A percentile compares a stretch with the other conserved stretches of the same genome.
These are phyloP conservation scores for Zelleria hepariella DNA, from an alignment of 2,888 invertebrate genomes.

Conservation along the genomic window DNA sequence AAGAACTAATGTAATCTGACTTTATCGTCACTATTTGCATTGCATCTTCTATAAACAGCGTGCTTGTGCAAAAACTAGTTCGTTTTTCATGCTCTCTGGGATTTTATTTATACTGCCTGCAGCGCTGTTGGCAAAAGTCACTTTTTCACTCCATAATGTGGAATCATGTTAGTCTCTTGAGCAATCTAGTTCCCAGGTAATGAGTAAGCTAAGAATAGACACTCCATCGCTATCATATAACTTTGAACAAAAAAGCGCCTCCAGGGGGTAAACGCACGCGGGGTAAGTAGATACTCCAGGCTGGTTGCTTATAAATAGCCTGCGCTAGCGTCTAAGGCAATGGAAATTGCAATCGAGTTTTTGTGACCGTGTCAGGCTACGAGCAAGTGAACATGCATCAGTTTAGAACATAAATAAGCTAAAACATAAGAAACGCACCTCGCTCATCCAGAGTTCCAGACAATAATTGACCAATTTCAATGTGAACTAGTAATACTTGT, in stretches of 20 bases:
- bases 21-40: too few species aligned
- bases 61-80: too few species aligned
- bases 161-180: constrained; percentile 1
- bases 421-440: background rate
- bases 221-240: constrained; percentile 25
- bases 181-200: constrained; percentile 29
- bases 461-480: constrained; percentile 2
- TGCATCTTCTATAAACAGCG: background rate
- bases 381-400: background rate
- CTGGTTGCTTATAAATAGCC: constrained; percentile 28
- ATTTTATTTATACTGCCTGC: background rate
- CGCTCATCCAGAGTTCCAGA: background rate
- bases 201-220: constrained; percentile 31
- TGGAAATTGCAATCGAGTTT: constrained; percentile 28
- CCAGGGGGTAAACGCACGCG: constrained; percentile 29
- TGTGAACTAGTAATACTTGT: background rate
- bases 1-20: too few species aligned
- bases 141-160: background rate
- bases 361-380: constrained; percentile 13
- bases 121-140: background rate
- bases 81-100: background rate
- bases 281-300: constrained; percentile 9
- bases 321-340: constrained; percentile 13
- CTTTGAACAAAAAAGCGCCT: constrained; percentile 26
- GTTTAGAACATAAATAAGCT: background rate